Evolutionary conservation across 2,888 invertebrate species (phyloP).

Genomic region (Alloscopus bannaensis): DNA sequence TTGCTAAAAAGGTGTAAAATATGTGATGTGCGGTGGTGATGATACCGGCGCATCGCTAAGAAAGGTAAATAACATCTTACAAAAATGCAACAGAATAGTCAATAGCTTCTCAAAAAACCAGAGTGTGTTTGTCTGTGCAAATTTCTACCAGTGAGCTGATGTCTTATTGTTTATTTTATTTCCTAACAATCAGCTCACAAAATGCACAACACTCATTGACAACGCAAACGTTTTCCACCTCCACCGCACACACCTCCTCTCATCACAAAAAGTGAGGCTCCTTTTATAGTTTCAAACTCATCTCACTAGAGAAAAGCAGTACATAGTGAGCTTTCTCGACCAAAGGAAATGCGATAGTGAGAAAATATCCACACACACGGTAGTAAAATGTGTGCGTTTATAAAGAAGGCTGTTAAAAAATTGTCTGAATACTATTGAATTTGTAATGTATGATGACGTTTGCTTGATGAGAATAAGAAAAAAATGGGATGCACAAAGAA

Average conservation of each 20-base stretch:
- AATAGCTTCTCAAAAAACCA: background rate
- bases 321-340: too few relatives aligned
- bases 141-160: background rate
- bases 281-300: too few relatives aligned
- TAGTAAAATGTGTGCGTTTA: too few relatives aligned
- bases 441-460: background rate
- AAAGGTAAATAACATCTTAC: too few relatives aligned
- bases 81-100: background rate
- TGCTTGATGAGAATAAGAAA: background rate
- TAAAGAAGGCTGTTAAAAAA: too few relatives aligned
- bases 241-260: too few relatives aligned
- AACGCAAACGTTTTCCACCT: too few relatives aligned
- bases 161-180: constrained; percentile 23
- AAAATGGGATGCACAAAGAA: background rate
- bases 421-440: background rate
- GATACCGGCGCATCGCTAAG: background rate
- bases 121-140: too few relatives aligned
- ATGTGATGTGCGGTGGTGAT: background rate
- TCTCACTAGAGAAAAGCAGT: too few relatives aligned
- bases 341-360: too few relatives aligned
- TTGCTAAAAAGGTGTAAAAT: constrained; percentile 10
- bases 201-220: background rate
- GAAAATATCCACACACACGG: too few relatives aligned
- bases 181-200: constrained; percentile 6
- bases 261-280: too few relatives aligned